Conservation (phyloP, 1,140 invertebrate genomes). For the Periplaneta americana region DNA sequence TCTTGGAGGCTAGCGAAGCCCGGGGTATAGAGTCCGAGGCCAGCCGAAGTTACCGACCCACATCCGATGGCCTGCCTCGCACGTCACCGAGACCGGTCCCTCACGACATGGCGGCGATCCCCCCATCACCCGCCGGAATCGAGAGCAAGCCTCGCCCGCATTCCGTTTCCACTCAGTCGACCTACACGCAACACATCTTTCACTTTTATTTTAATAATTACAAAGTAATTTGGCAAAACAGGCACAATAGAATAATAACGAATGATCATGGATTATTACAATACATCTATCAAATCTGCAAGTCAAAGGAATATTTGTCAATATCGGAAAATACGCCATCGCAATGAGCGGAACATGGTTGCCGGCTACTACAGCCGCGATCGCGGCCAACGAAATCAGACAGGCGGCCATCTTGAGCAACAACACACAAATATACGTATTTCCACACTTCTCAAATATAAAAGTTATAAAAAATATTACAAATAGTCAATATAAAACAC, state of each 20-base stretch:
- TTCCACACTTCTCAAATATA: not conserved
- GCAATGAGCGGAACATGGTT: not conserved
- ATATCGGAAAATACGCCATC: not conserved
- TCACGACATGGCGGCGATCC: not conserved
- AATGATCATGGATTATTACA: not conserved
- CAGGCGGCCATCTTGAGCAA: not conserved
- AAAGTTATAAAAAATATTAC: not conserved
- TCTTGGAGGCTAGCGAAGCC: not conserved
- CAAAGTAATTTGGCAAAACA: not conserved
- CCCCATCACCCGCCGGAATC: not conserved
- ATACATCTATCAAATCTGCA: not conserved
- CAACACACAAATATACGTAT: not conserved
- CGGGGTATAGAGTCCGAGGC: not conserved
- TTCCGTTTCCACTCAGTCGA: not conserved
- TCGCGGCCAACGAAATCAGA: not conserved
- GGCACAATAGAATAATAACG: not conserved
- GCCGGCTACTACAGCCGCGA: not conserved
- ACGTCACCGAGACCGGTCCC: not conserved
- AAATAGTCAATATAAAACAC: not conserved
- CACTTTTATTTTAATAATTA: not conserved
- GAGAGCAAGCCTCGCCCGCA: not conserved
- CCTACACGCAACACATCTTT: not conserved
- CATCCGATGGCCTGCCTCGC: not conserved
- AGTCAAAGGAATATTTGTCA: not conserved
- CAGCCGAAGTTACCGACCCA: not conserved